Conservation (phyloP, 2,797 vertebrate species). For the Neostethus bicornis region DNA sequence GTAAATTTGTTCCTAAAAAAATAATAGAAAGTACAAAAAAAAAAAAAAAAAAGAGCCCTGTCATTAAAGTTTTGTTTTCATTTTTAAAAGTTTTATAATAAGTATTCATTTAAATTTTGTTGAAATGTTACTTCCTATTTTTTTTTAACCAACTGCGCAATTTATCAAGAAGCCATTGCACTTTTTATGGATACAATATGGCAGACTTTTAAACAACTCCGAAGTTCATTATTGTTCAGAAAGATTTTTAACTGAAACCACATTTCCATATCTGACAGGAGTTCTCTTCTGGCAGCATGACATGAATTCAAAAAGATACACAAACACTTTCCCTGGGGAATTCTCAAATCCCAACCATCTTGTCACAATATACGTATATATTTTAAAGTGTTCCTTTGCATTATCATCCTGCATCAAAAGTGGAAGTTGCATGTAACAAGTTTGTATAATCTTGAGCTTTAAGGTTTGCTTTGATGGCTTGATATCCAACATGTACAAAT, state of each 20-base stretch:
- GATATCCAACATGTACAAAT: background rate
- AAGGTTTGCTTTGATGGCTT: slow-evolving; percentile 3
- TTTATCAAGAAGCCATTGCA: background rate
- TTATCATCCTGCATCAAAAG: background rate
- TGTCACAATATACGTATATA: background rate
- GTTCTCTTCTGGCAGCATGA: background rate
- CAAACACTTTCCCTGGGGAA: background rate
- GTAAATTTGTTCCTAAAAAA: background rate
- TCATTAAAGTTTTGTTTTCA: too few relatives aligned
- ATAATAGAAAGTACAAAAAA: background rate
- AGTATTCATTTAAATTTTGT: too few relatives aligned
- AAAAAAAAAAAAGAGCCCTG: background rate
- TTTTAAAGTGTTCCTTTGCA: too few relatives aligned
- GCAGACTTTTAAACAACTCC: background rate
- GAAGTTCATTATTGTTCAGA: background rate
- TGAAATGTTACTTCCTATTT: too few relatives aligned
- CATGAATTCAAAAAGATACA: background rate
- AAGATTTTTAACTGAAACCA: background rate
- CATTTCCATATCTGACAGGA: background rate
- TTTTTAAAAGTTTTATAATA: background rate
- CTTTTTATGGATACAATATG: background rate
- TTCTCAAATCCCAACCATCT: background rate
- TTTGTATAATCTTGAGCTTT: background rate
- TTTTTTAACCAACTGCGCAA: background rate
- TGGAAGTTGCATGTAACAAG: background rate